phyloP scores from a whole-genome alignment of 2,797 vertebrate genomes.

The Phyllotis vaccarum region DNA sequence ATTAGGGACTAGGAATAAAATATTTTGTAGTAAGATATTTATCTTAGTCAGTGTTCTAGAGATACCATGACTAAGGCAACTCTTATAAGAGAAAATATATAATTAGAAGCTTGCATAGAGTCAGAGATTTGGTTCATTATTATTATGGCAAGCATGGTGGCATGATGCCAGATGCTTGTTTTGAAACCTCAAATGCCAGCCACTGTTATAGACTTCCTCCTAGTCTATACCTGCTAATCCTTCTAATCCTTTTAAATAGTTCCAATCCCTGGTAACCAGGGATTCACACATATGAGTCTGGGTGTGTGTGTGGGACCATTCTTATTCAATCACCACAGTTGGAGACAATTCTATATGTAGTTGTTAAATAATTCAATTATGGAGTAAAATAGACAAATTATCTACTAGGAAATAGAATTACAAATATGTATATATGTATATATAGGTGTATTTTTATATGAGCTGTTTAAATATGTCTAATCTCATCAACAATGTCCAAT shows the following conservation, averaged over 20 bases:
- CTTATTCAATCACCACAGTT: neutral
- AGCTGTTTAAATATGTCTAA: neutral
- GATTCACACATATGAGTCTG: neutral
- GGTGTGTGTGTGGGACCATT: neutral
- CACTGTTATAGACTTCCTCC: neutral
- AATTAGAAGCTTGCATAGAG: neutral
- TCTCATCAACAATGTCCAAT: neutral
- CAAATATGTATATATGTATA: neutral
- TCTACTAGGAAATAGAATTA: neutral
- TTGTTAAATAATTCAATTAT: conserved; percentile 3
- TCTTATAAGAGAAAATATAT: neutral
- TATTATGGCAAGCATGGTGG: too few species aligned
- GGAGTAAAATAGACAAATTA: neutral
- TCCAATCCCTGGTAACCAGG: neutral
- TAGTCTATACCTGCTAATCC: neutral
- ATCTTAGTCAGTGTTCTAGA: neutral
- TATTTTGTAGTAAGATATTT: neutral
- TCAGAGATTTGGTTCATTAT: neutral
- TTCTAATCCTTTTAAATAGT: neutral
- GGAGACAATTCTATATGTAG: neutral
- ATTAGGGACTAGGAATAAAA: neutral
- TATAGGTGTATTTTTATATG: neutral
- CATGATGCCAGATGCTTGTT: too few species aligned
- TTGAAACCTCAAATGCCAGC: neutral
- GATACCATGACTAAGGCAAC: neutral